These are phyloP conservation scores for Motacilla alba DNA, from an alignment of 2,113 vertebrate genomes.

Conservation along the genomic window DNA sequence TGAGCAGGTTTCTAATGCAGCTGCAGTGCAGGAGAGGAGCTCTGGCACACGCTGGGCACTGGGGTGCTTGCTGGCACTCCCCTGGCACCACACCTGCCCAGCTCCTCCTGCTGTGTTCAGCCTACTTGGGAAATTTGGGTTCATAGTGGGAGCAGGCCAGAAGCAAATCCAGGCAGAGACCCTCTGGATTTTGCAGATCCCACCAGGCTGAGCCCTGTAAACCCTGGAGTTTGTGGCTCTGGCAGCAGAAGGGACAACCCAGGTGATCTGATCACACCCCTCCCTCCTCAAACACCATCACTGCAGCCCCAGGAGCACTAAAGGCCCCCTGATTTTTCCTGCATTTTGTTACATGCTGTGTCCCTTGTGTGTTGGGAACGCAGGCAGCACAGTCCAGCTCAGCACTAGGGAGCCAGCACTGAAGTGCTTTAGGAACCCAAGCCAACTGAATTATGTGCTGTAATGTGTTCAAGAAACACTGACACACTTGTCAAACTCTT, in stretches of 20 bases:
- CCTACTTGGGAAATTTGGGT: background rate
- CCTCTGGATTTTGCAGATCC: background rate
- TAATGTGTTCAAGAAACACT: slow-evolving; percentile 28
- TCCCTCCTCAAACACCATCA: background rate
- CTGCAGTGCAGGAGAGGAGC: background rate
- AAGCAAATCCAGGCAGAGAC: rapidly evolving
- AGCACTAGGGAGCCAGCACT: background rate
- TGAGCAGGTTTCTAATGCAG: background rate
- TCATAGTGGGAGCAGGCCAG: background rate
- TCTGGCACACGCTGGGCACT: rapidly evolving
- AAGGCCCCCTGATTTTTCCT: background rate
- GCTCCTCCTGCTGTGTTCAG: background rate
- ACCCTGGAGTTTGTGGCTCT: background rate
- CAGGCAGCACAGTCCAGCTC: background rate
- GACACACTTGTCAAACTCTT: slow-evolving; percentile 39
- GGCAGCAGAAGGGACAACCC: background rate
- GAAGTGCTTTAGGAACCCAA: background rate
- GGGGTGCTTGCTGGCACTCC: background rate
- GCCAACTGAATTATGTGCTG: background rate
- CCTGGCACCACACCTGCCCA: background rate
- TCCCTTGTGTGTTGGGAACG: background rate
- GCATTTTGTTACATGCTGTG: rapidly evolving
- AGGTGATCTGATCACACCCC: rapidly evolving
- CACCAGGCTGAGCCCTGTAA: background rate
- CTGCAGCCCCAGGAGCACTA: background rate